Conservation (phyloP, 2,797 vertebrate genomes). For the Cygnus olor region DNA sequence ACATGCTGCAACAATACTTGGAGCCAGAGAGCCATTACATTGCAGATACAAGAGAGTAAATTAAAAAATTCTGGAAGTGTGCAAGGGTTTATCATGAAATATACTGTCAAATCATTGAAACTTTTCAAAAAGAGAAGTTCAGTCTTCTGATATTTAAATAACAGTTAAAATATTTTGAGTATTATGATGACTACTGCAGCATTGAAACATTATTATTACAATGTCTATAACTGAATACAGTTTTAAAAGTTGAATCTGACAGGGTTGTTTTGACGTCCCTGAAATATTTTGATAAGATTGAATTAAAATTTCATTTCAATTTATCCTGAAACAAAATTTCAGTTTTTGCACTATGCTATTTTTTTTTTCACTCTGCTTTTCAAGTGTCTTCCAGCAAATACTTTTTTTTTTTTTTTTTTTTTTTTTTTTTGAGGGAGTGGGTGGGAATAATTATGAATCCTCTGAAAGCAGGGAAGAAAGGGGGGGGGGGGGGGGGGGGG, state of each 20-base stretch:
- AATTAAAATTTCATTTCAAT: background rate
- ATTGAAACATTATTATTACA: background rate
- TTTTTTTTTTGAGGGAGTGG: background rate
- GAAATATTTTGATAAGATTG: background rate
- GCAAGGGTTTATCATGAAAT: background rate
- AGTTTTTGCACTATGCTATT: background rate
- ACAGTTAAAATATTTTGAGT: background rate
- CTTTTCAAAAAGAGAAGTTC: background rate
- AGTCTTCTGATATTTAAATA: background rate
- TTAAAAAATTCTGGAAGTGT: background rate
- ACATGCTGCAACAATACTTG: background rate
- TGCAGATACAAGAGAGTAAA: background rate
- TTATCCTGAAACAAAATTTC: background rate
- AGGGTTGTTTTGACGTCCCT: background rate
- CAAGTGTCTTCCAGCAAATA: background rate
- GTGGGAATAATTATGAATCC: background rate
- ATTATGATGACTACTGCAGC: background rate
- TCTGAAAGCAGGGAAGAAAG: background rate
- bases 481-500: too few relatives aligned
- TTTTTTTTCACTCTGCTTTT: background rate
- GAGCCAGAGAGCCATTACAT: background rate
- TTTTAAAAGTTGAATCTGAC: background rate
- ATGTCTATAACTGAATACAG: background rate
- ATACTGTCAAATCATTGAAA: background rate
- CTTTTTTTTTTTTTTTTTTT: background rate